Percentiles rank a stretch among this genome's conserved stretches.
phyloP scores from a whole-genome alignment of 2,113 vertebrate genomes.

The Globicephala melas region DNA sequence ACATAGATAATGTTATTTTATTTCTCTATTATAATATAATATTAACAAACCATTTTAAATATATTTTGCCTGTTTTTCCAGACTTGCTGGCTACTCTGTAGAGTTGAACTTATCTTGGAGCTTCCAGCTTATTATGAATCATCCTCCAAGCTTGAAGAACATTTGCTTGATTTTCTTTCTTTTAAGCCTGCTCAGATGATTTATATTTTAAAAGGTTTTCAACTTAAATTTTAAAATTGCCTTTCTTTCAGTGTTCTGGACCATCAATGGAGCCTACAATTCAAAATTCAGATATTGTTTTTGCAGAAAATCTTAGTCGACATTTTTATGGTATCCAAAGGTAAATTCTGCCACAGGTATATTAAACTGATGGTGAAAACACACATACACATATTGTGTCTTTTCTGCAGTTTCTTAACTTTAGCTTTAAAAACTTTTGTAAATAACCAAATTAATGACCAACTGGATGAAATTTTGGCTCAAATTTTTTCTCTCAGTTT shows the following conservation, averaged over 20 bases:
- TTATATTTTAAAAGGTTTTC: constrained; percentile 28
- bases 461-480: constrained; percentile 24
- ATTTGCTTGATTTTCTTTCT: constrained; percentile 29
- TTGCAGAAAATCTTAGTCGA: constrained; percentile 93
- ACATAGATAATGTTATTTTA: neutral
- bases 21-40: neutral
- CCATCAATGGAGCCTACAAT: constrained; percentile 99
- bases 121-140: neutral
- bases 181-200: neutral
- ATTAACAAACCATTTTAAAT: neutral
- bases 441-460: neutral
- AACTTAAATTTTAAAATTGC: constrained; percentile 33
- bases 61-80: neutral
- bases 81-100: neutral
- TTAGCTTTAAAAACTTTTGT: constrained; percentile 27
- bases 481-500: constrained; percentile 16
- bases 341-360: constrained; percentile 80
- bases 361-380: neutral
- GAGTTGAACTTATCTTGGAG: neutral
- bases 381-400: neutral
- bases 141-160: neutral
- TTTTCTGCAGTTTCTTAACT: neutral
- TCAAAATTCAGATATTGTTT: constrained; percentile 91
- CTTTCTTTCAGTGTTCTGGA: constrained; percentile 89
- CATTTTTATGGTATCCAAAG: constrained; percentile 92